Conservation (phyloP, 2,888 invertebrate genomes). For the Drosophila borealis region DNA sequence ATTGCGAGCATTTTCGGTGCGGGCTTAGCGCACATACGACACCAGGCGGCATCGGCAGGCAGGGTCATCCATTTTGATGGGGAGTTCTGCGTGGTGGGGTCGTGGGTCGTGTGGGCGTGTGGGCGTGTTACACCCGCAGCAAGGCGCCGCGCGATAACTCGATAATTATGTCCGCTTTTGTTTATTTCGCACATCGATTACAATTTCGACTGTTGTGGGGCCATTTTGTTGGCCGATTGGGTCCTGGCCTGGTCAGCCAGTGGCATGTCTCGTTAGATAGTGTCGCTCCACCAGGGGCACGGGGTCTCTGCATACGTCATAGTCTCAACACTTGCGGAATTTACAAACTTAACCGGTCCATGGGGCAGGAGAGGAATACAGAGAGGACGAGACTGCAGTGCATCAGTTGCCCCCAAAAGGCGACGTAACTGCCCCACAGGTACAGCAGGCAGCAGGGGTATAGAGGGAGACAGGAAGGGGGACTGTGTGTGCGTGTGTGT, state of each 20-base stretch:
- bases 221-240: conserved; percentile 52
- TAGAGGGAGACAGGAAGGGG: background rate
- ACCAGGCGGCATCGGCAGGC: conserved; percentile 19
- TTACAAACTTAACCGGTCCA: conserved; percentile 63
- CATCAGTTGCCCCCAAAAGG: conserved; percentile 38
- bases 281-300: background rate
- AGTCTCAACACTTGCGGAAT: conserved; percentile 62
- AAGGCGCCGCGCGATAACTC: conserved; percentile 84
- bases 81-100: too few species aligned
- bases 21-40: conserved; percentile 72
- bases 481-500: conserved; percentile 12
- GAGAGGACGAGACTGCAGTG: conserved; percentile 14
- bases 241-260: conserved; percentile 26
- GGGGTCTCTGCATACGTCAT: conserved; percentile 59
- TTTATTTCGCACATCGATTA: conserved; percentile 85
- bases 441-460: conserved; percentile 7
- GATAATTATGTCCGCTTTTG: conserved; percentile 85
- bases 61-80: conserved; percentile 59
- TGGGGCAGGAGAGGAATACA: background rate
- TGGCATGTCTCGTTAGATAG: conserved; percentile 31
- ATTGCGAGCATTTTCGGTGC: conserved; percentile 81
- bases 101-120: conserved; percentile 6
- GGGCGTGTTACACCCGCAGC: conserved; percentile 67
- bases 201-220: conserved; percentile 77
- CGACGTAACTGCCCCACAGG: conserved; percentile 48